Base-by-base conservation (phyloP, 2,797 vertebrate genomes). In the Syngnathus acus region DNA sequence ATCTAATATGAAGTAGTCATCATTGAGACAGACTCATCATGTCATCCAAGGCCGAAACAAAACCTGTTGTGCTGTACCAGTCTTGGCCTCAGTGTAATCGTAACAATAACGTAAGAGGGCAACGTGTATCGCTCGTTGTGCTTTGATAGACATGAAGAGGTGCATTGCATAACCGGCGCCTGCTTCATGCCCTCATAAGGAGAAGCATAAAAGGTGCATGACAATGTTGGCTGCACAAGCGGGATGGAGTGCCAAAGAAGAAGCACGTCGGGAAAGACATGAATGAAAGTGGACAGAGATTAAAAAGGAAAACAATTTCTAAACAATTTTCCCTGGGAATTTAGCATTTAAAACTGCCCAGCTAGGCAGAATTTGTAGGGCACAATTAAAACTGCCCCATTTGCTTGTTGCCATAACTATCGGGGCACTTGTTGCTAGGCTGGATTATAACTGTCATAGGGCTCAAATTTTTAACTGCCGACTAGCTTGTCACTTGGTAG, bases 101-200 rank as follows among this genome's bases (percentile, higher is more conserved):
- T 58, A 7, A 19, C 37, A 57, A 32, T 37, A 32, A 32, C 9
- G 32, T 32, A 32, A 57, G 5, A 38, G 26, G 14, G 60, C 60
- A 59, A 42, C 23, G 55, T 73, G 69, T 66, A 69, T 83, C 77
- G 72, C 74, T 53, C 40, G 74, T 78, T 17, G 61, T 17, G 59
- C 67, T 73, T 71, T 62, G 72, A 68, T 45, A 76, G 65, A 79
- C 37, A 70, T 82, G 60, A 72, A 75, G 75, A 66, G 69, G 53
- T 65, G 9, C 8, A 65, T 87, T 84, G 65, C 71, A 48, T 79
- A 82, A 78, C 42, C 63, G 68, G 38, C 43, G 23, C 61, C 62
- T 67, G 55, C 51, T 68, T 64, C 60, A 38, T 64, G 62, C 47
- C 47, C 62, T 50, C 45, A 64, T 37, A 64, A 51, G 62, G 62